phyloP scores from a whole-genome alignment of 2,888 invertebrate genomes.

The Drosophila pseudotalamancana region DNA sequence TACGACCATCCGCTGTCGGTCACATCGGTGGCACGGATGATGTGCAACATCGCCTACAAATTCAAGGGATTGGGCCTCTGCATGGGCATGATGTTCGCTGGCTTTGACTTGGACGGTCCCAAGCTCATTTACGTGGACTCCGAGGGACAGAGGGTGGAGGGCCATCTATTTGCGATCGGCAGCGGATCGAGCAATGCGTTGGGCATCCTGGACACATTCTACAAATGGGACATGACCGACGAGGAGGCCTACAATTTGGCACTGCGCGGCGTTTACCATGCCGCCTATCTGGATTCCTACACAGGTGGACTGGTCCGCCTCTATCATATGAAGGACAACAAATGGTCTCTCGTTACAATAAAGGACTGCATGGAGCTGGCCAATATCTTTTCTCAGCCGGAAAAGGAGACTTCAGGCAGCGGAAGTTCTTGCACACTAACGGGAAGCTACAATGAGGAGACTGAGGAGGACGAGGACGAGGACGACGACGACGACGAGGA shows the following conservation, averaged over 20 bases:
- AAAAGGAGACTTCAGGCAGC: background rate
- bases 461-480: background rate
- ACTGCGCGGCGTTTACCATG: slow-evolving; percentile 97
- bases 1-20: slow-evolving; percentile 94
- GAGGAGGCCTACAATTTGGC: slow-evolving; percentile 96
- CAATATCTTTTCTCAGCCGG: background rate
- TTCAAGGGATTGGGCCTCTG: slow-evolving; percentile 98
- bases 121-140: slow-evolving; percentile 98
- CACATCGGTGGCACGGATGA: slow-evolving; percentile 97
- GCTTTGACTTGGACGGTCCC: slow-evolving; percentile 96
- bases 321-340: slow-evolving; percentile 94
- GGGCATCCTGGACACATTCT: slow-evolving; percentile 96
- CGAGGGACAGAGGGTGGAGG: slow-evolving; percentile 95
- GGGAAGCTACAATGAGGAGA: background rate
- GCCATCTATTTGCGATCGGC: slow-evolving; percentile 97
- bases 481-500: no score
- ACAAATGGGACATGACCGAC: slow-evolving; percentile 93
- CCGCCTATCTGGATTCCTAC: slow-evolving; percentile 97
- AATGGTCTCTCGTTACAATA: slow-evolving; percentile 96
- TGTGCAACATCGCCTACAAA: slow-evolving; percentile 98
- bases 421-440: background rate
- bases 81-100: slow-evolving; percentile 98
- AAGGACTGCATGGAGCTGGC: slow-evolving; percentile 93
- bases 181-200: slow-evolving; percentile 98
- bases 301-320: slow-evolving; percentile 98